Base-by-base conservation (phyloP, 2,888 invertebrate species). In the Ophion ventricosus region DNA sequence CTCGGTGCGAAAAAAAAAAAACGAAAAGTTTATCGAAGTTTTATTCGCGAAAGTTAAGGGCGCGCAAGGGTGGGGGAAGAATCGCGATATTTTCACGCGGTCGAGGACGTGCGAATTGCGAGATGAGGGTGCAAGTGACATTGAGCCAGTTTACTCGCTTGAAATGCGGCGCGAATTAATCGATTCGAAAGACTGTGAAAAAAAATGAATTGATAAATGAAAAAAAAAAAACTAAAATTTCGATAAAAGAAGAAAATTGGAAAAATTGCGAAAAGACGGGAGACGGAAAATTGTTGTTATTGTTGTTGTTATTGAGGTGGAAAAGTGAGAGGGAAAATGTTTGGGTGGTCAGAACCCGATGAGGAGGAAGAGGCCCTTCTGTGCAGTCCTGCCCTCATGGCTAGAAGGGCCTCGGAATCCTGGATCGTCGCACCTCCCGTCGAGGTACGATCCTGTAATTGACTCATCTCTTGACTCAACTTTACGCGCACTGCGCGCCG, bases 361-460 rank as follows among this genome's bases (percentile, higher is more conserved):
- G 97, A 97, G 89, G 97, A 97, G 92, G 97, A 97, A 90, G 97
- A 97, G 93, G 97, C 97, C 89, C 95, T 97, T 89, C 95, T 97
- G 95, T 97, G 96, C 94, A 97, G 97, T 90, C 98, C 98, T 87
- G 98, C 98, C 84, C 95, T 98, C 87, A 95, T 98, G 94, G 97
- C 98, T 84, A 95, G 98, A 87, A 95, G 98, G 88, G 98, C 98
- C 72, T 97, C 97, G 25, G 97, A 97, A 93, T 97, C 97, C 93
- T 98, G 98, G 97, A 98, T 98, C 89, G 96, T 97, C 90, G 96
- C 97, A 88, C 97, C 97, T 93, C 97, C 97, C 73, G 95, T 96
- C 84, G 97, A 98, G 97, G 97, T 97, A 95, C 91, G 87, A 70
- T 49, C 20, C 61, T 26, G 49, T 23, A 61, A 11, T 25, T 20